These are phyloP conservation scores for Diacarnus erythraeanus DNA, from an alignment of 37 sponge, comb jelly and placozoan genomes.

Conservation along the genomic window DNA sequence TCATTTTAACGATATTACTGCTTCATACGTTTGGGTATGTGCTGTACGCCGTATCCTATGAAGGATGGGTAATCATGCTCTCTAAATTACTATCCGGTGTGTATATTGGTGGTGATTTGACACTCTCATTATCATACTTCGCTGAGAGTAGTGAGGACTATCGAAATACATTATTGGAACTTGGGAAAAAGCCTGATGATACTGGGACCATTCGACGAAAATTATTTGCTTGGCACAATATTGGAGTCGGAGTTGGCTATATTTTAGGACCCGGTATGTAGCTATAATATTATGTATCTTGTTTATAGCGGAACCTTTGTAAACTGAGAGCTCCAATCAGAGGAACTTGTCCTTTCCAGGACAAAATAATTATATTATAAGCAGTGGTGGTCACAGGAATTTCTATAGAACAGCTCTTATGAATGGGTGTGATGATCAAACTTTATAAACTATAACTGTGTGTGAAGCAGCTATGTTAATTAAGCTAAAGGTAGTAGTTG, in stretches of 20 bases:
- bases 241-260: constrained; percentile 30
- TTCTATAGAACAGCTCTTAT: no score
- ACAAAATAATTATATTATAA: no score
- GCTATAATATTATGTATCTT: no score
- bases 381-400: no score
- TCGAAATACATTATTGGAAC: neutral
- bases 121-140: constrained; percentile 22
- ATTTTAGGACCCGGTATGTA: constrained; percentile 30
- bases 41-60: constrained; percentile 13
- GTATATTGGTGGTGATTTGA: constrained; percentile 31
- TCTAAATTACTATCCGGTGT: constrained; percentile 31
- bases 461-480: no score
- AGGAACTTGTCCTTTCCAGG: no score
- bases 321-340: no score
- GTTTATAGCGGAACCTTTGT: no score
- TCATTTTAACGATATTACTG: neutral
- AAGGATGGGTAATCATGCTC: constrained; percentile 18
- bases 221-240: constrained; percentile 25
- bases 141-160: constrained; percentile 18
- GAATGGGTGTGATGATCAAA: no score
- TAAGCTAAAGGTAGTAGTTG: no score
- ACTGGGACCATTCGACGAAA: neutral
- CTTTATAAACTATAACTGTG: no score
- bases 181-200: neutral
- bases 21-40: constrained; percentile 28